A percentile compares a stretch with the other conserved stretches of the same genome.
These are phyloP conservation scores for Acleris emargana DNA, from an alignment of 2,888 invertebrate species.

Conservation along the genomic window DNA sequence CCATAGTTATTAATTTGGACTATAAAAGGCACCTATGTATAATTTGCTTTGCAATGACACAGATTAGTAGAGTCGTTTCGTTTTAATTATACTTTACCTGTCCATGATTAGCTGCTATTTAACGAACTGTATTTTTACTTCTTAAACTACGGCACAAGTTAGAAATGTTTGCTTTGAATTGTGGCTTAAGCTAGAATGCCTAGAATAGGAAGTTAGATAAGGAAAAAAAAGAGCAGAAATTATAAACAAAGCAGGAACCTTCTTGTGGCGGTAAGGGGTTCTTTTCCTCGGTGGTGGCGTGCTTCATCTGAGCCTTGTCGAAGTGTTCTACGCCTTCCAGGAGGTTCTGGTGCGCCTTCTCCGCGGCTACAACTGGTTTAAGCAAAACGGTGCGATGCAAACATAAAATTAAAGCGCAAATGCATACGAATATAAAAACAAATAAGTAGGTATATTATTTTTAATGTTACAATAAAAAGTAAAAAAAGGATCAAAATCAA, in stretches of 20 bases:
- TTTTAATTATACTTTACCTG: too few relatives aligned
- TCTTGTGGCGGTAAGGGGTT: conserved; percentile 89
- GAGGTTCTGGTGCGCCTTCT: conserved; percentile 88
- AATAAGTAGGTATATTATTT: conserved; percentile 1
- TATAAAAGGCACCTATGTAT: too few relatives aligned
- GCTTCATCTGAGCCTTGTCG: conserved; percentile 89
- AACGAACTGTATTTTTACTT: too few relatives aligned
- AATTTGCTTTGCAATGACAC: too few relatives aligned
- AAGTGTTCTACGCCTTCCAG: conserved; percentile 89
- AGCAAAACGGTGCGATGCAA: conserved; percentile 72
- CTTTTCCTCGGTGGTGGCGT: conserved; percentile 89
- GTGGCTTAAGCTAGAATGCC: too few relatives aligned
- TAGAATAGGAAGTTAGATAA: not conserved
- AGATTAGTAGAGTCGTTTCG: too few relatives aligned
- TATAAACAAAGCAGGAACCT: conserved; percentile 73
- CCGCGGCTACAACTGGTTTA: conserved; percentile 87
- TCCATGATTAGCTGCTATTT: too few relatives aligned
- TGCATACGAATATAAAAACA: conserved; percentile 37
- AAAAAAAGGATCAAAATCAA: not conserved
- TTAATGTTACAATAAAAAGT: not conserved
- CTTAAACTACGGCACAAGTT: too few relatives aligned
- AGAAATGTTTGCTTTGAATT: not conserved
- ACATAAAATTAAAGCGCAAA: conserved; percentile 51
- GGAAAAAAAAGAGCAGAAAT: conserved; percentile 3
- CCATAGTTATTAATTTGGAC: too few relatives aligned